These are phyloP conservation scores for Beris chalybata DNA, from an alignment of 2,888 invertebrate species.

Conservation along the genomic window DNA sequence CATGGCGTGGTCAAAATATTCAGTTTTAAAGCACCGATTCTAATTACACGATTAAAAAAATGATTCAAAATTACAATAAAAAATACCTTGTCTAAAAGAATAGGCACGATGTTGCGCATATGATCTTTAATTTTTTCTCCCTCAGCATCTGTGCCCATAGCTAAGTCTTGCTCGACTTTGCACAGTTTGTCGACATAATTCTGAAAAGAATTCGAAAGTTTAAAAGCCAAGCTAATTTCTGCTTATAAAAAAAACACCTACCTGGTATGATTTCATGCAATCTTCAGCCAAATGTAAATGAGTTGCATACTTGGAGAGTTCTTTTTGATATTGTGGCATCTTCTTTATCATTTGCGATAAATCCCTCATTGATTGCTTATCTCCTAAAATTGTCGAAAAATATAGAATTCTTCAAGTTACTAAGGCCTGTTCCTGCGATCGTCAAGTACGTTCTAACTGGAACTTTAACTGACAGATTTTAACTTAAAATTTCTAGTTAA, in stretches of 20 bases:
- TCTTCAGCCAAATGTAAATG: slow-evolving; percentile 98
- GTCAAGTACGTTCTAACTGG: too few species aligned
- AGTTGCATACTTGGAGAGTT: slow-evolving; percentile 97
- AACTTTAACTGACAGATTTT: too few species aligned
- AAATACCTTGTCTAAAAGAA: slow-evolving; percentile 84
- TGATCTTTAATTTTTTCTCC: slow-evolving; percentile 99
- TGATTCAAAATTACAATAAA: background rate
- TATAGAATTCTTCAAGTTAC: background rate
- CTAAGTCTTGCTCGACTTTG: slow-evolving; percentile 98
- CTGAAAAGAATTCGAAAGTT: slow-evolving; percentile 45
- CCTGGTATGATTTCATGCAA: slow-evolving; percentile 95
- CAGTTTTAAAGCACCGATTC: background rate
- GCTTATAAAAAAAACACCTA: slow-evolving; percentile 32
- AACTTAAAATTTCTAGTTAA: too few species aligned
- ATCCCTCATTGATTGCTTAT: slow-evolving; percentile 96
- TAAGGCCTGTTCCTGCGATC: background rate
- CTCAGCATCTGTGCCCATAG: slow-evolving; percentile 98
- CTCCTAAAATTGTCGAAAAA: slow-evolving; percentile 49
- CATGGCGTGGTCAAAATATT: background rate
- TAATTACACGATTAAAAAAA: background rate
- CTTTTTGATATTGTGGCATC: slow-evolving; percentile 99
- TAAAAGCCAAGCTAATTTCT: background rate
- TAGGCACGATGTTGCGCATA: slow-evolving; percentile 98
- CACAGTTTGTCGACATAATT: slow-evolving; percentile 93
- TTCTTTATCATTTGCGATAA: slow-evolving; percentile 99